A percentile compares a stretch with the other conserved stretches of the same genome.
Conservation (phyloP, 2,888 invertebrate species). For the Allacma fusca region DNA sequence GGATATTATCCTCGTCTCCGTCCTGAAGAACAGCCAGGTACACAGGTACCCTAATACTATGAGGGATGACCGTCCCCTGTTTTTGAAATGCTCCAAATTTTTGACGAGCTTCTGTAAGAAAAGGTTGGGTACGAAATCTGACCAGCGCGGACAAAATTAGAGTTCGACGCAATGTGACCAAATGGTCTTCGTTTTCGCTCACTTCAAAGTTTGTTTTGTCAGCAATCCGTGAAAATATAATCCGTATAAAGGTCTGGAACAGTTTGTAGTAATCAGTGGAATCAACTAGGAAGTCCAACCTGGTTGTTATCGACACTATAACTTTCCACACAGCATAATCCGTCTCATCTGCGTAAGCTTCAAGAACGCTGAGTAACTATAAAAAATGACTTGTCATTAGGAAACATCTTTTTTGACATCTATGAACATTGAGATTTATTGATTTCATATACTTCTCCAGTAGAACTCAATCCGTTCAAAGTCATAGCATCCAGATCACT, state of each 20-base stretch:
- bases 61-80: constrained; percentile 40
- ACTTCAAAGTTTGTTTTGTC: constrained; percentile 49
- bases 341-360: constrained; percentile 83
- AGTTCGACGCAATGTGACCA: constrained; percentile 40
- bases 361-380: constrained; percentile 75
- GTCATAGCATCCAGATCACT: constrained; percentile 94
- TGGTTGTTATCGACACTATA: constrained; percentile 79
- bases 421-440: not conserved
- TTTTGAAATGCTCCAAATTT: constrained; percentile 46
- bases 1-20: constrained; percentile 49
- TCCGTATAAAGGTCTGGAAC: constrained; percentile 51
- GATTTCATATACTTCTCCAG: constrained; percentile 68
- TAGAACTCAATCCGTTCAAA: constrained; percentile 83
- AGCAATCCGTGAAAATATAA: constrained; percentile 48
- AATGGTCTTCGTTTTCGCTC: constrained; percentile 50
- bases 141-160: constrained; percentile 50
- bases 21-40: constrained; percentile 50
- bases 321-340: constrained; percentile 95
- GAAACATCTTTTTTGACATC: not conserved
- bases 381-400: not conserved
- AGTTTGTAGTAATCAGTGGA: constrained; percentile 40
- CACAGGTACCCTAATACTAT: constrained; percentile 47
- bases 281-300: constrained; percentile 78
- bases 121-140: constrained; percentile 42
- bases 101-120: constrained; percentile 43